phyloP scores from a whole-genome alignment of 2,113 vertebrate genomes.

The Pavo muticus region DNA sequence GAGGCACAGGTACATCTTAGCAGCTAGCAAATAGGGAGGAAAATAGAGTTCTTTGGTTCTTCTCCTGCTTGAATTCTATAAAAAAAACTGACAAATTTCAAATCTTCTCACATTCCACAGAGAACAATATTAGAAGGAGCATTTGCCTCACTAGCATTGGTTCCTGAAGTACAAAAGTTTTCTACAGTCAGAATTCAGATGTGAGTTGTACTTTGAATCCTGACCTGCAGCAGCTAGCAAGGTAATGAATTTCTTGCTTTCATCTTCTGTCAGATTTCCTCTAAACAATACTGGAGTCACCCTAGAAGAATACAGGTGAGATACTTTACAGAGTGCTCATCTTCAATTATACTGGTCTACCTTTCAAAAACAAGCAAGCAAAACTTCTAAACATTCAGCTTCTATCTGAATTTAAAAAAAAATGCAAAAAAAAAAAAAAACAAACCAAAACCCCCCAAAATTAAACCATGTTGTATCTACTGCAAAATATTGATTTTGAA shows the following conservation, averaged over 20 bases:
- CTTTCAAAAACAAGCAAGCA: not conserved
- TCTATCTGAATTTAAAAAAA: not conserved
- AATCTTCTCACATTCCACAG: not conserved
- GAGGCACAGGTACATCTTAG: not conserved
- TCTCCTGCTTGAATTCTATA: not conserved
- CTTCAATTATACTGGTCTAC: not conserved
- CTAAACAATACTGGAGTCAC: not conserved
- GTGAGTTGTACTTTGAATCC: not conserved
- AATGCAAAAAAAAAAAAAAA: not conserved
- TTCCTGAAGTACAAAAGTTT: not conserved
- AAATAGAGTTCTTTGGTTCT: not conserved
- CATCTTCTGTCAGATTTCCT: not conserved
- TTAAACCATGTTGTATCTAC: accelerated
- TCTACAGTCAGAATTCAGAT: not conserved
- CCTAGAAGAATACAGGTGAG: not conserved
- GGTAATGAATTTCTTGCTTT: not conserved
- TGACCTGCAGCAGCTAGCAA: not conserved
- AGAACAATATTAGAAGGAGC: not conserved
- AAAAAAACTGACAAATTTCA: not conserved
- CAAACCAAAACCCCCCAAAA: no score
- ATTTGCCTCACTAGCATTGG: not conserved
- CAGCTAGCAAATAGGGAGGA: not conserved
- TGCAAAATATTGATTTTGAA: not conserved
- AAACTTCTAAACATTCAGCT: not conserved
- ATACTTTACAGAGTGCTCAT: not conserved